Percentiles rank a stretch among this genome's conserved stretches.
Conservation (phyloP, 2,888 invertebrate genomes). For the Piscicola geometra region DNA sequence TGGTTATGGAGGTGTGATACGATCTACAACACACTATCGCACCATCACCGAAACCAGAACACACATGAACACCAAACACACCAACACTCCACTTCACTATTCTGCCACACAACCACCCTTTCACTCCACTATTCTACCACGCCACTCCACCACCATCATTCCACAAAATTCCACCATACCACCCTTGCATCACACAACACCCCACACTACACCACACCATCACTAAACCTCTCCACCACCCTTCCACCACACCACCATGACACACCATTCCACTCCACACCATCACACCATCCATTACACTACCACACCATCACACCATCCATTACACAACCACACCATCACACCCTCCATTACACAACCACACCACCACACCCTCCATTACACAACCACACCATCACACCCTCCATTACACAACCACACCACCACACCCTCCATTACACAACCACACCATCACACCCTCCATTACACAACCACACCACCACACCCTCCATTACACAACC, state of each 20-base stretch:
- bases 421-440: neutral
- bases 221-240: neutral
- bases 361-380: neutral
- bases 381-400: neutral
- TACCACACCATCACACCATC: slow-evolving; percentile 42
- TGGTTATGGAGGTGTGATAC: no score
- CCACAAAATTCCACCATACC: neutral
- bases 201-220: neutral
- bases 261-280: neutral
- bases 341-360: slow-evolving; percentile 65
- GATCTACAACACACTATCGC: no score
- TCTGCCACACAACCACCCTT: no score
- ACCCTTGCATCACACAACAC: neutral
- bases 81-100: no score
- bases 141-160: neutral
- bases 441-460: neutral
- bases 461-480: neutral
- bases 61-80: no score
- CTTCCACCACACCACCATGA: neutral
- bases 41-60: no score
- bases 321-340: slow-evolving; percentile 78
- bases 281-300: neutral
- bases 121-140: no score
- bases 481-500: no score
- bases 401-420: no score